phyloP scores from a whole-genome alignment of 2,888 invertebrate genomes.

The Thysanoteuthis rhombus region DNA sequence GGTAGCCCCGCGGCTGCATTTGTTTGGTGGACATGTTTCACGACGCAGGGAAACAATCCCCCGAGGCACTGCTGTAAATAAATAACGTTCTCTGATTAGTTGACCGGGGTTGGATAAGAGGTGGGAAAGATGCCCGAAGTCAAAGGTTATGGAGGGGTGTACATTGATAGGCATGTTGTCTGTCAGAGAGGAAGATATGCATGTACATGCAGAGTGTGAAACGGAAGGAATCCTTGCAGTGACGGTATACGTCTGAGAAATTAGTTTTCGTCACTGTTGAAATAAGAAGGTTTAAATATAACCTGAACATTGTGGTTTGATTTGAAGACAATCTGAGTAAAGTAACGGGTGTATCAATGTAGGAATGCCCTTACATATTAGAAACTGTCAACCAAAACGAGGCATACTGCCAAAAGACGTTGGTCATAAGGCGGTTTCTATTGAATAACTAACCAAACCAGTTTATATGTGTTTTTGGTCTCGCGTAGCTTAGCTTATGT shows the following conservation, averaged over 20 bases:
- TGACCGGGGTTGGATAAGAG: not conserved
- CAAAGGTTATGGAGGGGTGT: not conserved
- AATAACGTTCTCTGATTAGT: not conserved
- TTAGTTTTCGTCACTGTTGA: not conserved
- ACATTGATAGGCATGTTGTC: not conserved
- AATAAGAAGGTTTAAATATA: too few relatives aligned
- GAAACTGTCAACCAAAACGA: too few relatives aligned
- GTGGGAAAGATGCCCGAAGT: not conserved
- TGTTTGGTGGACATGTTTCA: not conserved
- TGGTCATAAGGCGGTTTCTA: too few relatives aligned
- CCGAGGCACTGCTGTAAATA: not conserved
- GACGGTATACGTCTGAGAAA: not conserved
- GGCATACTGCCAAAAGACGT: too few relatives aligned
- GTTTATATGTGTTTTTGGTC: too few relatives aligned
- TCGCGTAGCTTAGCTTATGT: too few relatives aligned
- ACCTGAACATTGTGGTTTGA: too few relatives aligned
- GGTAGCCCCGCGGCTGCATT: not conserved
- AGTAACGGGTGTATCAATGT: too few relatives aligned
- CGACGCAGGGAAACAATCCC: not conserved
- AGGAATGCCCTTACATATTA: too few relatives aligned
- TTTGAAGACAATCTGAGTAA: too few relatives aligned
- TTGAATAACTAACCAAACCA: too few relatives aligned
- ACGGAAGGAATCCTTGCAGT: not conserved
- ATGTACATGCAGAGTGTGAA: too few relatives aligned
- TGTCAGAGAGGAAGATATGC: not conserved